phyloP scores from a whole-genome alignment of 2,797 vertebrate species.

The Eulemur rubriventer region DNA sequence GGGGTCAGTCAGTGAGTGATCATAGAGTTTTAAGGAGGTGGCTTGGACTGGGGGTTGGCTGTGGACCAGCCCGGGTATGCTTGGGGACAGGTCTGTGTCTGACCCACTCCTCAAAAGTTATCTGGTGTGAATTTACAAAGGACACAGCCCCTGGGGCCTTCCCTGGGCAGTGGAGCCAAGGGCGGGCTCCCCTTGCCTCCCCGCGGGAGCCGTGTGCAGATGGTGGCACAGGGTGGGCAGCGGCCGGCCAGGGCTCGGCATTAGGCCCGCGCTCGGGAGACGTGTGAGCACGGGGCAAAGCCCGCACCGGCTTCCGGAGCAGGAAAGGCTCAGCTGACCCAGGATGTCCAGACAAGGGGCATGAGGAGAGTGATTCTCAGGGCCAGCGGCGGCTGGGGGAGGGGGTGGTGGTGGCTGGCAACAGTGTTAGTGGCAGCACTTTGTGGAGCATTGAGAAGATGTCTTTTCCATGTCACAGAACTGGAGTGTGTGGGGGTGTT shows the following conservation, averaged over 20 bases:
- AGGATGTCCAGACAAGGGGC: neutral
- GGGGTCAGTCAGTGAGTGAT: neutral
- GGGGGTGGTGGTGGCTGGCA: neutral
- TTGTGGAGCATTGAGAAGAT: neutral
- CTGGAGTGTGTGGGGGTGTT: neutral
- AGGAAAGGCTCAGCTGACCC: neutral
- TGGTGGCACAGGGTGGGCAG: neutral
- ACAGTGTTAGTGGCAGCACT: neutral
- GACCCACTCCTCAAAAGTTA: neutral
- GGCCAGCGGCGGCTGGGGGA: fast-evolving
- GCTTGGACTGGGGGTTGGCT: neutral
- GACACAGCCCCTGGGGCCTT: neutral
- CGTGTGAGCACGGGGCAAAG: no score
- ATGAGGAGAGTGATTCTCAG: neutral
- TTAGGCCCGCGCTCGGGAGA: neutral
- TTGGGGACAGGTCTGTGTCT: no score
- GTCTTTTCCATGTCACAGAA: neutral
- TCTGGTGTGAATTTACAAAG: neutral
- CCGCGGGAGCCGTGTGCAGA: fast-evolving
- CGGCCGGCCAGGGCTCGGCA: neutral
- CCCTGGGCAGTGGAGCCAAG: neutral
- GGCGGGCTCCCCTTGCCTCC: neutral
- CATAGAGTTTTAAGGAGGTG: neutral
- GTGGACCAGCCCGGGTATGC: neutral
- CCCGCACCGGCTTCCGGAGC: no score